These are phyloP conservation scores for Geococcyx californianus DNA, from an alignment of 2,113 vertebrate species.

Conservation along the genomic window DNA sequence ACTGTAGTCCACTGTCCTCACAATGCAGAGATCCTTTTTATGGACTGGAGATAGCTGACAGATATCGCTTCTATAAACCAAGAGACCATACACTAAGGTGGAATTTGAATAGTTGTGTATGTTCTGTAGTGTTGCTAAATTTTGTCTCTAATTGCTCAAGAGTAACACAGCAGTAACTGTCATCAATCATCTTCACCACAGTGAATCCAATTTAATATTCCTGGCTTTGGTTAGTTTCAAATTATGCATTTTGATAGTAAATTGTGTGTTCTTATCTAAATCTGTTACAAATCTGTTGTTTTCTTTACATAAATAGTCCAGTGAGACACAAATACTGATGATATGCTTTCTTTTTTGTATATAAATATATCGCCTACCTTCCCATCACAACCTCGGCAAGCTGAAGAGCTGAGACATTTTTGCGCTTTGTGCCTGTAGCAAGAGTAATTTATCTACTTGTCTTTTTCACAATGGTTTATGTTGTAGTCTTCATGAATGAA, in stretches of 20 bases:
- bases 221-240: background rate
- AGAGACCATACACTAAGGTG: background rate
- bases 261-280: background rate
- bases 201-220: background rate
- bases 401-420: background rate
- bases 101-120: background rate
- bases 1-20: background rate
- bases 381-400: background rate
- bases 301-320: background rate
- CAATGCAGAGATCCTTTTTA: rapidly evolving
- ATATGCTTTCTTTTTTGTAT: background rate
- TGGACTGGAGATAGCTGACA: no score
- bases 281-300: background rate
- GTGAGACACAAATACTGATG: background rate
- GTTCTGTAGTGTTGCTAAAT: background rate
- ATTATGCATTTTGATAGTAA: background rate
- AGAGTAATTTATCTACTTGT: background rate
- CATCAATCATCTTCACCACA: background rate
- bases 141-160: background rate
- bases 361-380: background rate
- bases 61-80: background rate
- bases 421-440: background rate
- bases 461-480: background rate
- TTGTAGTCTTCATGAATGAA: background rate
- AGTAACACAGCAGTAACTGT: background rate